These are phyloP conservation scores for Tenthredo livida DNA, from an alignment of 2,888 invertebrate species.

Conservation along the genomic window DNA sequence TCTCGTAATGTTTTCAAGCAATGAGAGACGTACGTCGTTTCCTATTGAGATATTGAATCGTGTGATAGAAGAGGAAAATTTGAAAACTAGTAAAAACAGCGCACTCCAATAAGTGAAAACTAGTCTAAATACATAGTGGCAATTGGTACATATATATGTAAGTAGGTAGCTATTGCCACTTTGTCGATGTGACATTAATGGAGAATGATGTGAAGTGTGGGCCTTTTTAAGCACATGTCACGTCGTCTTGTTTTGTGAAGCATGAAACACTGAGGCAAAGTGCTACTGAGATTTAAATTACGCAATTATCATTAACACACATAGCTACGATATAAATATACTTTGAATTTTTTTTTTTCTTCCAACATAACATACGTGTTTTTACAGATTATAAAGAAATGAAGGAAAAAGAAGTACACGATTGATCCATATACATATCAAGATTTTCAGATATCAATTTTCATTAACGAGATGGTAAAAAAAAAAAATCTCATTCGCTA, in stretches of 20 bases:
- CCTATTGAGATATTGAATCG: background rate
- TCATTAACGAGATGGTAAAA: background rate
- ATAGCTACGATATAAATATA: constrained; percentile 46
- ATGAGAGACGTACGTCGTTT: background rate
- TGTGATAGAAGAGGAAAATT: background rate
- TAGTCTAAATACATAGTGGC: constrained; percentile 48
- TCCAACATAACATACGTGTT: constrained; percentile 45
- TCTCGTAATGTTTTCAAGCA: background rate
- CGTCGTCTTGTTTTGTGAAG: constrained; percentile 54
- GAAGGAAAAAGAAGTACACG: constrained; percentile 39
- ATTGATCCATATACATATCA: constrained; percentile 22
- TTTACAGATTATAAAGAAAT: constrained; percentile 29
- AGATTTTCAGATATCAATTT: background rate
- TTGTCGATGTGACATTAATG: constrained; percentile 35
- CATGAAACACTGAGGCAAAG: constrained; percentile 53
- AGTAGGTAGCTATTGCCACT: constrained; percentile 45
- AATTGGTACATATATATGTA: constrained; percentile 48
- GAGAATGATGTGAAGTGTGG: constrained; percentile 48
- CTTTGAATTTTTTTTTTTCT: constrained; percentile 36
- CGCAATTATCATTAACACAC: constrained; percentile 49
- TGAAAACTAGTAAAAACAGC: constrained; percentile 43
- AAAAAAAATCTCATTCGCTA: background rate
- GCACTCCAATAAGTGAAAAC: constrained; percentile 43
- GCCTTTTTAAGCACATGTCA: constrained; percentile 50
- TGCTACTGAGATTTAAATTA: constrained; percentile 55